These are phyloP conservation scores for Caenorhabditis japonica DNA, from an alignment of 2,888 invertebrate genomes.

Conservation along the genomic window DNA sequence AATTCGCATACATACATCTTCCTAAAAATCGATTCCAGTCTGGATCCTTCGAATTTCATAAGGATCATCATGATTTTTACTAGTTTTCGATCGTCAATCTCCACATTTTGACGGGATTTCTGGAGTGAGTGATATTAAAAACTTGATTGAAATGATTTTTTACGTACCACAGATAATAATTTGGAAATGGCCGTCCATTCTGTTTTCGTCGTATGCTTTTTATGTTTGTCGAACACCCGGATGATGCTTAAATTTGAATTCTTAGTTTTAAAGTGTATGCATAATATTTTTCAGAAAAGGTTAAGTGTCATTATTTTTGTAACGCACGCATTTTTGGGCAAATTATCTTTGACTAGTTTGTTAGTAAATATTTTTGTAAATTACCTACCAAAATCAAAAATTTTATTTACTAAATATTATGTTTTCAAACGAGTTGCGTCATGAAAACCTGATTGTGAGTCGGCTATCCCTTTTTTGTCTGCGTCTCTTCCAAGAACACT, in stretches of 20 bases:
- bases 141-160: not conserved
- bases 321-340: no score
- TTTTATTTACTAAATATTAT: no score
- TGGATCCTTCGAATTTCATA: conserved; percentile 38
- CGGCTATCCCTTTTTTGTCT: no score
- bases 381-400: no score
- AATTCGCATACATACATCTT: conserved; percentile 29
- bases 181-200: conserved; percentile 40
- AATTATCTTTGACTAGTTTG: no score
- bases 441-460: no score
- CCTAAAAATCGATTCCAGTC: conserved; percentile 39
- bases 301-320: no score
- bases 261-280: no score
- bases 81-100: conserved; percentile 47
- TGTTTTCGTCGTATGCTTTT: conserved; percentile 31
- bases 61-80: conserved; percentile 46
- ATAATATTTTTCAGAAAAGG: no score
- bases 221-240: conserved; percentile 41
- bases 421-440: no score
- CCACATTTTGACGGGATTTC: conserved; percentile 36
- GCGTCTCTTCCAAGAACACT: no score
- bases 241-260: conserved; percentile 41
- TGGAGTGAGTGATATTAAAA: conserved; percentile 16
- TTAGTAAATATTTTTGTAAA: no score
- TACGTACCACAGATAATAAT: conserved; percentile 22